phyloP scores from a whole-genome alignment of 1,140 invertebrate genomes.

The Monochamus saltuarius region DNA sequence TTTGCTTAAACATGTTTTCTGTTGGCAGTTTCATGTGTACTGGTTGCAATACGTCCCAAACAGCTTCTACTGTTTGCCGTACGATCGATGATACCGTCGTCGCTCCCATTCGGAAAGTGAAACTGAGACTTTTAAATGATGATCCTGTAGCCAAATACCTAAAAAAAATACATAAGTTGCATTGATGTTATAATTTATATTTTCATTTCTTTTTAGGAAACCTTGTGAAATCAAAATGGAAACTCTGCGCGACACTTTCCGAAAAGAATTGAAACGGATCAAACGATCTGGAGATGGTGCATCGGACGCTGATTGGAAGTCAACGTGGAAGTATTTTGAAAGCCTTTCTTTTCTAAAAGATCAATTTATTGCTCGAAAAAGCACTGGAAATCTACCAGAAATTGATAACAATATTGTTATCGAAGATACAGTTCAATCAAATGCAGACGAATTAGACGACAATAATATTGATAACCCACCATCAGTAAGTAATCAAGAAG shows the following conservation, averaged over 20 bases:
- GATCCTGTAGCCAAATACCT: constrained; percentile 10
- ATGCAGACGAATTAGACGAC: too few relatives aligned
- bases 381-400: constrained; percentile 3
- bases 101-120: constrained; percentile 10
- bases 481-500: too few relatives aligned
- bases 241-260: constrained; percentile 5
- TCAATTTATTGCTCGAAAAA: constrained; percentile 8
- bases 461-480: too few relatives aligned
- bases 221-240: constrained; percentile 7
- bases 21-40: too few relatives aligned
- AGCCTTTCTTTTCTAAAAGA: constrained; percentile 11
- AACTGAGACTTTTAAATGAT: constrained; percentile 11
- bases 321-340: constrained; percentile 7
- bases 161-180: not conserved
- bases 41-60: too few relatives aligned
- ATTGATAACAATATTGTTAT: too few relatives aligned
- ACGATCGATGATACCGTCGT: constrained; percentile 4
- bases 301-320: not conserved
- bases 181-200: not conserved
- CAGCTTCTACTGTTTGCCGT: constrained; percentile 4
- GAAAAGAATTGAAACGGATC: constrained; percentile 5
- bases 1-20: constrained; percentile 5
- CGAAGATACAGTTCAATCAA: too few relatives aligned
- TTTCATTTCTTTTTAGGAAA: constrained; percentile 7
- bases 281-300: constrained; percentile 3